These are phyloP conservation scores for Pimephales promelas DNA, from an alignment of 2,113 vertebrate genomes.

Conservation along the genomic window DNA sequence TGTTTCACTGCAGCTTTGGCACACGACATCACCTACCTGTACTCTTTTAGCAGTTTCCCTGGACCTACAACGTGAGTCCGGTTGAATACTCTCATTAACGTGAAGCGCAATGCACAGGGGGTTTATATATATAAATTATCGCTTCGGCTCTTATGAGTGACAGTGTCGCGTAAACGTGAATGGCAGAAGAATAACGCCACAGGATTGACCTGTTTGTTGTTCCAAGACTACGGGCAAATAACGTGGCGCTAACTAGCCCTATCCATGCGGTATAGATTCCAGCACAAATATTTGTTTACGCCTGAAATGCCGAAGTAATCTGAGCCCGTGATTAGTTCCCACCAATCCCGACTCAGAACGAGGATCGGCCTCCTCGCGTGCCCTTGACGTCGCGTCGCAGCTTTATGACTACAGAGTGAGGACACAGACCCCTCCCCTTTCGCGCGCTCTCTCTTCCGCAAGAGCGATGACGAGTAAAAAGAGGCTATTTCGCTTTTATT, in stretches of 20 bases:
- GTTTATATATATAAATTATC: slow-evolving; percentile 25
- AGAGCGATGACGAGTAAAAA: background rate
- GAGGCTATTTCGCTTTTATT: background rate
- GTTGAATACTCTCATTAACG: slow-evolving; percentile 15
- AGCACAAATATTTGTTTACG: background rate
- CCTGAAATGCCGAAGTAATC: background rate
- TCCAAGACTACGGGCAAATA: background rate
- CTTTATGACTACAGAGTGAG: slow-evolving; percentile 48
- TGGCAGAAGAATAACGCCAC: background rate
- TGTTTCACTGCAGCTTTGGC: background rate
- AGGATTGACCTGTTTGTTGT: background rate
- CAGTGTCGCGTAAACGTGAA: background rate
- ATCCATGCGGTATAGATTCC: slow-evolving; percentile 1
- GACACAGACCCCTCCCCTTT: background rate
- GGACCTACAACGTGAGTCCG: background rate
- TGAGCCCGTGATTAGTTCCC: background rate
- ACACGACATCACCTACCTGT: slow-evolving; percentile 32
- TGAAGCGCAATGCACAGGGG: background rate
- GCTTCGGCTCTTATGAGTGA: background rate
- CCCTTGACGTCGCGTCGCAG: slow-evolving; percentile 58
- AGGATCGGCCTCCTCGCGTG: slow-evolving; percentile 52
- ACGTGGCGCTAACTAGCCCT: background rate
- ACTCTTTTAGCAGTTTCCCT: background rate
- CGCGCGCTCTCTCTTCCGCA: background rate
- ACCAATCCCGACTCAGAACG: slow-evolving; percentile 53